These are phyloP conservation scores for Agonopterix heracliana DNA, from an alignment of 2,888 invertebrate species.

Conservation along the genomic window DNA sequence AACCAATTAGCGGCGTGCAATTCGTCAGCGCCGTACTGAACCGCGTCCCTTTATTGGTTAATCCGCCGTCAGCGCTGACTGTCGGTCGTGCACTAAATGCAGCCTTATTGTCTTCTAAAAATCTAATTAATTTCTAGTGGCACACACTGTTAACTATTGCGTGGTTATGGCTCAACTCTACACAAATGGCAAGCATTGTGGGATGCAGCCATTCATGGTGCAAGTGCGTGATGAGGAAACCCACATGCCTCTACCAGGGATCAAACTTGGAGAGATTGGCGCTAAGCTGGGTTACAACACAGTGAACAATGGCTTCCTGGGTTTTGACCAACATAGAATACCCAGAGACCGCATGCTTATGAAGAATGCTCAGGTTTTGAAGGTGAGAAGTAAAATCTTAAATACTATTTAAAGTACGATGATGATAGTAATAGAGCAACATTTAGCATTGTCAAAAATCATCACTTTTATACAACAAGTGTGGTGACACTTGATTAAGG, in stretches of 20 bases:
- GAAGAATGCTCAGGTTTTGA: slow-evolving; percentile 90
- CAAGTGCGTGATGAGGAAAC: slow-evolving; percentile 93
- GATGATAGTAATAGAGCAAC: background rate
- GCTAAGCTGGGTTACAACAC: slow-evolving; percentile 93
- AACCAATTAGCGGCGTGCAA: too few species aligned
- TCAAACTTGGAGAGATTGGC: slow-evolving; percentile 95
- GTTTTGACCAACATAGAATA: slow-evolving; percentile 90
- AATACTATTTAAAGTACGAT: background rate
- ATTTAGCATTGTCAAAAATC: too few species aligned
- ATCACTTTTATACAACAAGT: too few species aligned
- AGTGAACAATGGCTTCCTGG: slow-evolving; percentile 94
- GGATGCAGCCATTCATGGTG: slow-evolving; percentile 94
- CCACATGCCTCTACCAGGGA: slow-evolving; percentile 89
- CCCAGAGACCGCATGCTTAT: slow-evolving; percentile 93
- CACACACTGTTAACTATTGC: slow-evolving; percentile 93
- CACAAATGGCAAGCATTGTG: slow-evolving; percentile 85
- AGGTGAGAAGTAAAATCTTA: slow-evolving; percentile 40
- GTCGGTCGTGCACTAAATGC: too few species aligned
- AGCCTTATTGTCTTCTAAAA: too few species aligned
- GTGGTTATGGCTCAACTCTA: slow-evolving; percentile 94
- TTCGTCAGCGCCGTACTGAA: too few species aligned
- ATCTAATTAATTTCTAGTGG: slow-evolving; percentile 79
- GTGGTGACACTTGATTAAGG: too few species aligned
- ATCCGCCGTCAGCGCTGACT: too few species aligned
- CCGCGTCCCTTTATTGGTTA: too few species aligned